Conservation (phyloP, 2,888 invertebrate genomes). For the Athalia rosae region DNA sequence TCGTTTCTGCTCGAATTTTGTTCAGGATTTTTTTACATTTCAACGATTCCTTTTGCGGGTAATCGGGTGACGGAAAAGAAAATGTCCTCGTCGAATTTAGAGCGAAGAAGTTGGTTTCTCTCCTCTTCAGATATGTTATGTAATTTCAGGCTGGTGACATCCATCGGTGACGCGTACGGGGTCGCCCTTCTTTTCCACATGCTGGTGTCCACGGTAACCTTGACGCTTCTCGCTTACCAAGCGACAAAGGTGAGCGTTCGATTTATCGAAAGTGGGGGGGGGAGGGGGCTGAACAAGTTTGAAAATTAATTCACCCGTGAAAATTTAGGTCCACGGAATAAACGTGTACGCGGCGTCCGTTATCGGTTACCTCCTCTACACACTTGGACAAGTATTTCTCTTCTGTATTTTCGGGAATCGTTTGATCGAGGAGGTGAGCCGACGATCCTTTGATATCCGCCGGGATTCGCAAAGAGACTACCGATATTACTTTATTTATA, state of each 20-base stretch:
- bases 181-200: constrained; percentile 89
- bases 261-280: background rate
- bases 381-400: constrained; percentile 89
- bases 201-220: constrained; percentile 88
- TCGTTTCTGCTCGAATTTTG: too few species aligned
- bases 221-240: constrained; percentile 89
- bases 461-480: too few species aligned
- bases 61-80: too few species aligned
- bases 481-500: background rate
- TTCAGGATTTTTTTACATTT: too few species aligned
- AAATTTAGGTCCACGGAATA: constrained; percentile 81
- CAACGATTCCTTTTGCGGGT: too few species aligned
- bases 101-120: too few species aligned
- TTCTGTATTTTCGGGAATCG: constrained; percentile 92
- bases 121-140: constrained; percentile 2
- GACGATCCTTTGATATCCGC: background rate
- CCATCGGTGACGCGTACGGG: constrained; percentile 89
- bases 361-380: constrained; percentile 86
- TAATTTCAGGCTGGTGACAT: constrained; percentile 82
- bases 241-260: constrained; percentile 82
- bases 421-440: constrained; percentile 87
- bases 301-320: background rate
- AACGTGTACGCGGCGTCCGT: constrained; percentile 87
- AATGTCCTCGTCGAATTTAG: too few species aligned
- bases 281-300: background rate